A percentile compares a stretch with the other conserved stretches of the same genome.
phyloP scores from a whole-genome alignment of 2,113 vertebrate genomes.

The Syngnathus scovelli region DNA sequence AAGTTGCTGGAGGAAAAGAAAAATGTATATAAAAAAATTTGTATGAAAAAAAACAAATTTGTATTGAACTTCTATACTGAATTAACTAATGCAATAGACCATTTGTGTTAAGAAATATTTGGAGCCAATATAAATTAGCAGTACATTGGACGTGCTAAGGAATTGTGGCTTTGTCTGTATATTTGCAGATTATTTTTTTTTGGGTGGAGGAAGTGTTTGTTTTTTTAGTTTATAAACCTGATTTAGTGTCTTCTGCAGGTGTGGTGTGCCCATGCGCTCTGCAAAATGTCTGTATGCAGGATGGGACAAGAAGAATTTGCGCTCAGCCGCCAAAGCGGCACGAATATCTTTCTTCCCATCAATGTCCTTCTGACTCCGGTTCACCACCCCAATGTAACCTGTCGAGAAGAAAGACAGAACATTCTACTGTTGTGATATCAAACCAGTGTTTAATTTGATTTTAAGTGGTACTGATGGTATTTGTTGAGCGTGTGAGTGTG shows the following conservation, averaged over 20 bases:
- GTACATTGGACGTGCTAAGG: too few species aligned
- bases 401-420: not conserved
- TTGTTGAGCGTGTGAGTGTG: not conserved
- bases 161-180: too few species aligned
- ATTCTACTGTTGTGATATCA: not conserved
- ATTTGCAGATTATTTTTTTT: too few species aligned
- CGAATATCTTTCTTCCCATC: conserved; percentile 93
- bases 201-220: too few species aligned
- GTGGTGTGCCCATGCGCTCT: conserved; percentile 92
- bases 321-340: conserved; percentile 82
- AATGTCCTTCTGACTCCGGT: conserved; percentile 97
- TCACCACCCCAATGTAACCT: conserved; percentile 96
- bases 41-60: not conserved
- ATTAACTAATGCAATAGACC: not conserved
- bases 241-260: conserved; percentile 88
- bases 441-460: not conserved
- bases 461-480: not conserved
- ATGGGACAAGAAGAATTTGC: conserved; percentile 96
- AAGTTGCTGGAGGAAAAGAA: conserved; percentile 78
- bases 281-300: conserved; percentile 91
- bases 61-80: not conserved
- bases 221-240: conserved; percentile 70
- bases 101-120: too few species aligned
- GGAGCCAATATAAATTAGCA: too few species aligned
- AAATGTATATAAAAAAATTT: not conserved